phyloP scores from a whole-genome alignment of 2,113 vertebrate species.

The Aptenodytes forsteri region DNA sequence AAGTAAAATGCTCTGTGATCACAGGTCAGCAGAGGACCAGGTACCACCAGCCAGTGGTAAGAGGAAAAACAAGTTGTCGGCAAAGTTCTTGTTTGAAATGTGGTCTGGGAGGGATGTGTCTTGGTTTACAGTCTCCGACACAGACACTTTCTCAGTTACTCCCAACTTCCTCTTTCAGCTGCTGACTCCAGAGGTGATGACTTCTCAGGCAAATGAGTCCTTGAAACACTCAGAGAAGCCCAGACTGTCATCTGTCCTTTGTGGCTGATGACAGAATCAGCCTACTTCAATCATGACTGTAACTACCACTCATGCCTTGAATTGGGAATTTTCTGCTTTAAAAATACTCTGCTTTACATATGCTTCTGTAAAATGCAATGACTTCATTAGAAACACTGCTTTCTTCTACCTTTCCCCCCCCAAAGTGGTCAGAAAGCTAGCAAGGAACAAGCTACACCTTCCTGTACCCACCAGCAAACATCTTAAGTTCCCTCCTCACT shows the following conservation, averaged over 20 bases:
- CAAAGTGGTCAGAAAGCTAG: neutral
- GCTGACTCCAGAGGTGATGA: neutral
- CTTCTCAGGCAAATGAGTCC: neutral
- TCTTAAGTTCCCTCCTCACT: neutral
- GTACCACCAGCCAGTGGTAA: neutral
- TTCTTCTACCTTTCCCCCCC: neutral
- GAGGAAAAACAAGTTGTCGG: neutral
- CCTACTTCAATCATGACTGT: neutral
- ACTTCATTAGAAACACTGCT: neutral
- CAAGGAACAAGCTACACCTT: neutral
- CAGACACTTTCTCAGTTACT: accelerated
- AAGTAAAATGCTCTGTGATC: neutral
- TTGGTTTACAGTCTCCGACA: neutral
- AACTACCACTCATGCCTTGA: neutral
- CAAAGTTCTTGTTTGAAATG: neutral
- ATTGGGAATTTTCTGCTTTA: neutral
- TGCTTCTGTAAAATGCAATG: accelerated
- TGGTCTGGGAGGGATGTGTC: neutral
- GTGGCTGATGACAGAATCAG: neutral
- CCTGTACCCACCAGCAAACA: neutral
- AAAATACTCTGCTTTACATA: neutral
- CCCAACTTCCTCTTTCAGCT: neutral
- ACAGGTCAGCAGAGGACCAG: neutral
- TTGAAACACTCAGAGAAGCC: neutral
- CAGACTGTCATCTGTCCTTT: neutral